A percentile compares a stretch with the other conserved stretches of the same genome.
These are phyloP conservation scores for Sylvia atricapilla DNA, from an alignment of 2,113 vertebrate species.

Conservation along the genomic window DNA sequence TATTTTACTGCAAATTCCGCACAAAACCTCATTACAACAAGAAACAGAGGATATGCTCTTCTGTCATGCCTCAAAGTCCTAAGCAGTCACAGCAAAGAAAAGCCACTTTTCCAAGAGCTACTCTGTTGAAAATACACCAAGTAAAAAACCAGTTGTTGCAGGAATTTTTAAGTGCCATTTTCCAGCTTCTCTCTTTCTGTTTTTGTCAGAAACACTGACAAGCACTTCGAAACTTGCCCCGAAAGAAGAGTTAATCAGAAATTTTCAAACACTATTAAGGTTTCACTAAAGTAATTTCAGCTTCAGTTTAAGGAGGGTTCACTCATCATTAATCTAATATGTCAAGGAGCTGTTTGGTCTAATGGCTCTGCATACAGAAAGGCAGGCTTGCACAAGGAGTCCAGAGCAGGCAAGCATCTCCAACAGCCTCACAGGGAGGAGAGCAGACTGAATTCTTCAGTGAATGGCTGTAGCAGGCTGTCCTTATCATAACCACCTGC, in stretches of 20 bases:
- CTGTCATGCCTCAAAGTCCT: neutral
- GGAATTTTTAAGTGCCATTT: neutral
- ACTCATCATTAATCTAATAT: neutral
- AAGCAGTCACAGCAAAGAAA: neutral
- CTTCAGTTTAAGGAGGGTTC: neutral
- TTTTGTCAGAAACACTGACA: neutral
- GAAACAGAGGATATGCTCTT: neutral
- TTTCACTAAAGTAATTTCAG: neutral
- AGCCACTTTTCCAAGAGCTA: neutral
- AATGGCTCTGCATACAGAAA: neutral
- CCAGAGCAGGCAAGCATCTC: neutral
- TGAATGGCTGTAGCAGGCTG: neutral
- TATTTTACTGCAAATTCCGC: neutral
- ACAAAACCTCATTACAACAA: neutral
- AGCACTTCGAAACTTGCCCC: neutral
- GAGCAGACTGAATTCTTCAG: neutral
- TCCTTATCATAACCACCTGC: rapidly evolving
- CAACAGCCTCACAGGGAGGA: neutral
- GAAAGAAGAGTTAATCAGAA: neutral
- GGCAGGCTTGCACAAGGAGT: neutral
- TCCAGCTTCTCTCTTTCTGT: neutral
- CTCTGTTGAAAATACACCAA: neutral
- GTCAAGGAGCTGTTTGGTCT: neutral
- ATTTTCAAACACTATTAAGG: neutral
- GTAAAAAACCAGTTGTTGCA: neutral